Conservation (phyloP, 2,888 invertebrate species). For the Scotopteryx bipunctaria region DNA sequence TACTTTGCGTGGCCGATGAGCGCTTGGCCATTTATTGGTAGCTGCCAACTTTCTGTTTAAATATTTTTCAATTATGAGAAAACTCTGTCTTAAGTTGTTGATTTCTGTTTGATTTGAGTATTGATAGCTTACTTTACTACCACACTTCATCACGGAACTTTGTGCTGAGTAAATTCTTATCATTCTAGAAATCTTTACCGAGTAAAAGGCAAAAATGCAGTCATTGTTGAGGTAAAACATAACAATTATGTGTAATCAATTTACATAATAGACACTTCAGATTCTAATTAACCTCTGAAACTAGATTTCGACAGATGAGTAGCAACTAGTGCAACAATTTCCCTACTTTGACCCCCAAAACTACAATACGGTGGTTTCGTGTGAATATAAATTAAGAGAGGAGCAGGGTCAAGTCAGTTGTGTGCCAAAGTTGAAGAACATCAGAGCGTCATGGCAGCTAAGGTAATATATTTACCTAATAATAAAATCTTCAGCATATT, state of each 20-base stretch:
- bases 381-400: constrained; percentile 63
- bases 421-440: constrained; percentile 47
- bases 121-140: too few species aligned
- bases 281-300: constrained; percentile 58
- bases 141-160: neutral
- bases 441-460: constrained; percentile 58
- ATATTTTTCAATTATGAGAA: too few species aligned
- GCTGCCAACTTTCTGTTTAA: too few species aligned
- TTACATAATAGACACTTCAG: constrained; percentile 55
- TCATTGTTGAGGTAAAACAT: constrained; percentile 47
- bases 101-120: too few species aligned
- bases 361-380: constrained; percentile 49
- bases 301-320: constrained; percentile 48
- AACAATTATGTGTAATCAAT: constrained; percentile 50
- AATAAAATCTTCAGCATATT: neutral
- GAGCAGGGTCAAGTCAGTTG: constrained; percentile 54
- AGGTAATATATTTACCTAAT: constrained; percentile 48
- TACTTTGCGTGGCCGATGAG: too few species aligned
- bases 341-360: constrained; percentile 63
- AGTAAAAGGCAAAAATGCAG: constrained; percentile 33
- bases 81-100: too few species aligned
- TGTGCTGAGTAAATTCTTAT: neutral
- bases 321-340: constrained; percentile 54
- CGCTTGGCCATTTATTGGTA: too few species aligned
- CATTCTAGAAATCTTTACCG: constrained; percentile 13